A percentile compares a stretch with the other conserved stretches of the same genome.
phyloP scores from a whole-genome alignment of 2,113 vertebrate genomes.

The Patagioenas fasciata region DNA sequence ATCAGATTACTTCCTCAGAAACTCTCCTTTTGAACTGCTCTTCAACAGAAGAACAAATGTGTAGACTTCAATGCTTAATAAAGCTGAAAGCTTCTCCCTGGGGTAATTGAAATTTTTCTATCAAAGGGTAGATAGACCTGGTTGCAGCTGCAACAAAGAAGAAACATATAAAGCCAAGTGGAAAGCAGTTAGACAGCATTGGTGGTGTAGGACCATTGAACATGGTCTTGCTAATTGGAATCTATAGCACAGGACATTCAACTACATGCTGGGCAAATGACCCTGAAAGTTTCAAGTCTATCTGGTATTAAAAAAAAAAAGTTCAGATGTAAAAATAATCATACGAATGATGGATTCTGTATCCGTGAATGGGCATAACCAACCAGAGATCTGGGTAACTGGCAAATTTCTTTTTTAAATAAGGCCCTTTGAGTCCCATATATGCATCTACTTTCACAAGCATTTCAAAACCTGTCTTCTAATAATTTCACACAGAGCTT shows the following conservation, averaged over 20 bases:
- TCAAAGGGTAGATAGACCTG: conserved; percentile 79
- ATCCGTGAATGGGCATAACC: conserved; percentile 78
- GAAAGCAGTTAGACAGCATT: conserved; percentile 79
- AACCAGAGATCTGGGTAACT: conserved; percentile 75
- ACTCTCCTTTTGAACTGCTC: conserved; percentile 76
- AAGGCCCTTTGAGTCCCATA: conserved; percentile 79
- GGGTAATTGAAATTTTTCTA: conserved; percentile 81
- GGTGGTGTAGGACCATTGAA: conserved; percentile 79
- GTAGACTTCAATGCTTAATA: conserved; percentile 84
- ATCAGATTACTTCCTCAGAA: conserved; percentile 82
- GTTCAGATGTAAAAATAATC: conserved; percentile 85
- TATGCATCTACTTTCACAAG: conserved; percentile 80
- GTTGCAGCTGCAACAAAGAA: conserved; percentile 81
- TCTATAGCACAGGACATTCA: conserved; percentile 81
- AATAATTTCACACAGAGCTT: conserved; percentile 84
- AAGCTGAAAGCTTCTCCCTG: conserved; percentile 83
- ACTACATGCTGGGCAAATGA: conserved; percentile 84
- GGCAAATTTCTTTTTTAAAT: conserved; percentile 82
- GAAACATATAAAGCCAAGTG: conserved; percentile 81
- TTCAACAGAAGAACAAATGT: conserved; percentile 80
- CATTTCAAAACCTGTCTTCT: conserved; percentile 79
- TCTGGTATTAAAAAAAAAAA: conserved; percentile 71
- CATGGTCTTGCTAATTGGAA: conserved; percentile 82
- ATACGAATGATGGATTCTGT: conserved; percentile 74
- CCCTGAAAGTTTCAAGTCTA: conserved; percentile 82